phyloP scores from a whole-genome alignment of 2,888 invertebrate genomes.

The Pyrrhosoma nymphula region DNA sequence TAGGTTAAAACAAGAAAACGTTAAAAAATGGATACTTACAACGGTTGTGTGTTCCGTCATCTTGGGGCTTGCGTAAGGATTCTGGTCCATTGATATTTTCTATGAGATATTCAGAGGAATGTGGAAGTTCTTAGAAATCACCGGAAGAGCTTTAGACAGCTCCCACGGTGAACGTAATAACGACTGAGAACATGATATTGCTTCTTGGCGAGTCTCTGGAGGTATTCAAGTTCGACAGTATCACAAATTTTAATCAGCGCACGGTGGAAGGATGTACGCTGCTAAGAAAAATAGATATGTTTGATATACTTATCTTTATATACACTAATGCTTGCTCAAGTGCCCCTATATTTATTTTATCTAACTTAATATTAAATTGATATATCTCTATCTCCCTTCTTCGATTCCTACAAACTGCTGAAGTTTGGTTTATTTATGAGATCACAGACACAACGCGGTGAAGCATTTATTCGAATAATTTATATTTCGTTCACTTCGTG shows the following conservation, averaged over 20 bases:
- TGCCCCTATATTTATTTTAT: constrained; percentile 51
- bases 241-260: constrained; percentile 59
- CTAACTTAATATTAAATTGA: constrained; percentile 22
- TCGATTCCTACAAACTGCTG: not conserved
- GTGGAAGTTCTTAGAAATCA: not conserved
- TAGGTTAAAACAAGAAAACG: not conserved
- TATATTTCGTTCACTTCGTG: not conserved
- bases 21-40: constrained; percentile 14
- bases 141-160: not conserved
- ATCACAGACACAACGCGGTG: constrained; percentile 58
- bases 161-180: not conserved
- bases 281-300: constrained; percentile 61
- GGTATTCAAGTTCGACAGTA: constrained; percentile 40
- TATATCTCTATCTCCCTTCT: not conserved
- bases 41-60: constrained; percentile 53
- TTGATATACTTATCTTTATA: constrained; percentile 44
- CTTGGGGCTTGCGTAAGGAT: constrained; percentile 5
- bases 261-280: constrained; percentile 30
- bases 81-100: constrained; percentile 4
- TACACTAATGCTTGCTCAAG: constrained; percentile 65
- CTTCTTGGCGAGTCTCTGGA: constrained; percentile 36
- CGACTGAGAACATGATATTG: constrained; percentile 29
- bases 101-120: not conserved
- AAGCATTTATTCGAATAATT: not conserved
- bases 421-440: not conserved